Base-by-base conservation (phyloP, 2,113 vertebrate genomes). In the Otis tarda region DNA sequence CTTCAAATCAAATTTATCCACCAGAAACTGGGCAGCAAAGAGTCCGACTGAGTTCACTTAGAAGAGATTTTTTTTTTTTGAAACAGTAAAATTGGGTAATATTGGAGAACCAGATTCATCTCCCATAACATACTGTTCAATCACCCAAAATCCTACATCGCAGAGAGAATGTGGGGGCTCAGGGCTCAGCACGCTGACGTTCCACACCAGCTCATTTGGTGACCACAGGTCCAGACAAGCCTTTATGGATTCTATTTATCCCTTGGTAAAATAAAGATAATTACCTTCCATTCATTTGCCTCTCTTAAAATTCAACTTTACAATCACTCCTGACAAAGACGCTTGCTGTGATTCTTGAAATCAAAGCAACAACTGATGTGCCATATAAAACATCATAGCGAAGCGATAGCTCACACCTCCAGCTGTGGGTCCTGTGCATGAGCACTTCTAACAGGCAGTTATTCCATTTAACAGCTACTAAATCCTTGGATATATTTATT, bases 401-500 rank as follows among this genome's bases (percentile, higher is more conserved):
- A 82, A 76, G 71, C 6, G 39, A 78, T 12, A 81, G 83, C 91
- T 77, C 61, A 43, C 35, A 53, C 64, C 64, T 77, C 92, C 90
- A 94, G 91, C 94, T 31, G 31, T 24, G 64, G 77, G 37, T 27
- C 55, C 76, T 55, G 52, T n/a, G 53, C 56, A 9, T 39, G 90
- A 83, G 52, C 90, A 75, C 83, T 97, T 87, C 82, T 65, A 97
- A 93, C 73, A 78, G 64, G 74, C 80, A 83, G 76, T 71, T 94
- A 95, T 87, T 94, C 78, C 70, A 87, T 88, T 93, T 93, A 82
- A 85, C 86, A 81, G 87, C 95, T 78, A 70, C 97, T 98, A 97
- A 97, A 96, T 80, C 81, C 96, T 96, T 92, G 84, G 93, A 96
- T 97, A 80, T 94, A 95, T 97, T 97, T 98, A 97, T 96, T 97